Evolutionary conservation across 1,140 invertebrate species (phyloP).

Genomic region (Bombus pascuorum): DNA sequence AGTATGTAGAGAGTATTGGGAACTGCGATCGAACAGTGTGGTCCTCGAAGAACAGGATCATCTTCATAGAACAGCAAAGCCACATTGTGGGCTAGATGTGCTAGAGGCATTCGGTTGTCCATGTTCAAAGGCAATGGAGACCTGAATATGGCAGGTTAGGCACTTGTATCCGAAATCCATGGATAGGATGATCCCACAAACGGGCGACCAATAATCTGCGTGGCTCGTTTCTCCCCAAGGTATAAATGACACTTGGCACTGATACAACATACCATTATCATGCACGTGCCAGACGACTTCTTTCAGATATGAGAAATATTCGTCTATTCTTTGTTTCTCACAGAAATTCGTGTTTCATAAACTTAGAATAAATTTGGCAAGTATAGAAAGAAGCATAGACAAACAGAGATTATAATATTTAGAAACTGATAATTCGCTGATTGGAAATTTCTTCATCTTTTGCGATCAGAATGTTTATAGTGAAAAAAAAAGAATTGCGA

Average conservation of each 20-base stretch:
- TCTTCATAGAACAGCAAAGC: conserved; percentile 45
- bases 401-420: no score
- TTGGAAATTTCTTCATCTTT: no score
- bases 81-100: conserved; percentile 48
- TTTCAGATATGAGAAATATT: not conserved
- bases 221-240: conserved; percentile 9
- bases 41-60: conserved; percentile 14
- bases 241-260: conserved; percentile 25
- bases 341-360: no score
- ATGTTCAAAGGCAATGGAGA: conserved; percentile 44
- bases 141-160: conserved; percentile 45
- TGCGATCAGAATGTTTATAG: no score
- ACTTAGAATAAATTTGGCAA: no score
- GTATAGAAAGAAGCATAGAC: no score
- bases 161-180: conserved; percentile 41
- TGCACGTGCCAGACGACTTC: not conserved
- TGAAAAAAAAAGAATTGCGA: no score
- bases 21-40: not conserved
- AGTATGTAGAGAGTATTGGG: not conserved
- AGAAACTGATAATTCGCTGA: no score
- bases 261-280: conserved; percentile 3
- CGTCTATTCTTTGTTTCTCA: not conserved
- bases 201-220: conserved; percentile 22
- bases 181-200: conserved; percentile 27
- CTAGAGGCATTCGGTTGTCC: conserved; percentile 44